phyloP scores from a whole-genome alignment of 2,113 vertebrate genomes.

The Calidris pugnax region DNA sequence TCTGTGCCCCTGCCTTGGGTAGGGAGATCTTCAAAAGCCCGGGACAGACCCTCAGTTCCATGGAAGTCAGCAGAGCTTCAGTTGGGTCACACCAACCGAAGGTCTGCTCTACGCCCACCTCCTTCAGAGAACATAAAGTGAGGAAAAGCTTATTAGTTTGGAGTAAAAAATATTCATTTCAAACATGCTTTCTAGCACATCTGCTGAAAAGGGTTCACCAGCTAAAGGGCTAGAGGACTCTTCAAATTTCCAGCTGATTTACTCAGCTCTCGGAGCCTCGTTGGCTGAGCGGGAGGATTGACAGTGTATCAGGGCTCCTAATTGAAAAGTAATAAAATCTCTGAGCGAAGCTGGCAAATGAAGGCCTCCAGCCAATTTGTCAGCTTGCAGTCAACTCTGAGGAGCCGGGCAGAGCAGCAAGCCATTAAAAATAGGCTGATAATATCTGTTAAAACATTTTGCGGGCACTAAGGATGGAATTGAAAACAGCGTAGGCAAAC shows the following conservation, averaged over 20 bases:
- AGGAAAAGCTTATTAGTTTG: not conserved
- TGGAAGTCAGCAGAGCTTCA: not conserved
- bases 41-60: not conserved
- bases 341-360: slow-evolving; percentile 71
- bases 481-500: not conserved
- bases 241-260: slow-evolving; percentile 51
- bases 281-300: slow-evolving; percentile 61
- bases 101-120: not conserved
- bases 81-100: not conserved
- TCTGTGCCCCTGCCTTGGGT: not conserved
- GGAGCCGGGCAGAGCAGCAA: slow-evolving; percentile 63
- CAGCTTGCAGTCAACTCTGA: slow-evolving; percentile 69
- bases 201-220: slow-evolving; percentile 59
- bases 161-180: not conserved
- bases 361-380: slow-evolving; percentile 69
- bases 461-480: not conserved
- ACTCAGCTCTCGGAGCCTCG: slow-evolving; percentile 34
- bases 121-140: not conserved
- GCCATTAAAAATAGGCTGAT: slow-evolving; percentile 68
- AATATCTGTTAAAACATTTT: slow-evolving; percentile 62
- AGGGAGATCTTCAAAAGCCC: not conserved
- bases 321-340: slow-evolving; percentile 72
- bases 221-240: slow-evolving; percentile 55
- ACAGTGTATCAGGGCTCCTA: slow-evolving; percentile 63
- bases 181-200: slow-evolving; percentile 29